Evolutionary conservation across 1,140 invertebrate species (phyloP).

Genomic region (Argopecten irradians): DNA sequence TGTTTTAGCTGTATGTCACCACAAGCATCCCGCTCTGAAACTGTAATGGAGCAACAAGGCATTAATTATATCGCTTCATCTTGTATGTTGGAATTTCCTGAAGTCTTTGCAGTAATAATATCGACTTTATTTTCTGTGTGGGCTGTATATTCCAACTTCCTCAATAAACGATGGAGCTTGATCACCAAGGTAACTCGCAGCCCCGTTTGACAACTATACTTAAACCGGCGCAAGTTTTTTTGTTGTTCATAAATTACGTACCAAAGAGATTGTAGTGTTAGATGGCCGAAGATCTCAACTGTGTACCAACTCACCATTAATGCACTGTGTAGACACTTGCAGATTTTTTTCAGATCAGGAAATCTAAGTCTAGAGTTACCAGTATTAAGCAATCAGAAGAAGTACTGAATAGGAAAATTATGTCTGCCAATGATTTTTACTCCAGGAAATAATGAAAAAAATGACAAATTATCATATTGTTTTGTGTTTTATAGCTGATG

Average conservation of each 20-base stretch:
- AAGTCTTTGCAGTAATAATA: not conserved
- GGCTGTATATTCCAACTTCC: constrained; percentile 4
- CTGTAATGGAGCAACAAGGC: not conserved
- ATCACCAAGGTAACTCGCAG: not conserved
- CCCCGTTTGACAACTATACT: constrained; percentile 8
- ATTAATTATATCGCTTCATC: constrained; percentile 11
- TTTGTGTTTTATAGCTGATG: not conserved
- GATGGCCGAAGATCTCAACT: not conserved
- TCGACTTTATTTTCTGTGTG: constrained; percentile 10
- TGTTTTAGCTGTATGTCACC: constrained; percentile 1
- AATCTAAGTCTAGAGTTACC: not conserved
- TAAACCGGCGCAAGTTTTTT: not conserved
- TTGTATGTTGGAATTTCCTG: constrained; percentile 15
- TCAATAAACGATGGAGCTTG: not conserved
- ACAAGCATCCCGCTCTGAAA: not conserved
- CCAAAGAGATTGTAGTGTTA: not conserved
- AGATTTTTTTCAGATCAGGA: not conserved
- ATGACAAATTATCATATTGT: not conserved
- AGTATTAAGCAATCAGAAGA: constrained; percentile 1
- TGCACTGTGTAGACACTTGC: not conserved
- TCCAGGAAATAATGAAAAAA: constrained; percentile 24
- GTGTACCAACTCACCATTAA: not conserved
- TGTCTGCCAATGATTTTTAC: too few relatives aligned
- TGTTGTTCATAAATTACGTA: constrained; percentile 2
- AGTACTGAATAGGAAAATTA: not conserved